Base-by-base conservation (phyloP, 2,113 vertebrate species). In the Cyanoderma ruficeps region DNA sequence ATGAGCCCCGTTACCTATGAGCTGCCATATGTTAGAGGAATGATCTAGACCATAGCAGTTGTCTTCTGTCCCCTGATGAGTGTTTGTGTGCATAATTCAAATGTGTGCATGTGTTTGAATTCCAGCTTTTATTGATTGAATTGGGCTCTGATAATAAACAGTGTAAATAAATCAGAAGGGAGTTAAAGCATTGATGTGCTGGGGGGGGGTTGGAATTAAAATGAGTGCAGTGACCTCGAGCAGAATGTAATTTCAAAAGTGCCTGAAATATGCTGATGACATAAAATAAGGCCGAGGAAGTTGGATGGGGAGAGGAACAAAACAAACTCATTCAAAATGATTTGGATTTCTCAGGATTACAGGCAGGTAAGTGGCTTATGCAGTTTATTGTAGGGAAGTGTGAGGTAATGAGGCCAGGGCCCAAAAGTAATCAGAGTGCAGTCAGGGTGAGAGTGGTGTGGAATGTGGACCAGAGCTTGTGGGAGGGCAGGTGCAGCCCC, bases 81-180 rank as follows among this genome's bases (percentile, higher is more conserved):
- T 33, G 25, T 84, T 60, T 69, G 72, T 19, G 2, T 52, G 60
- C 39, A 13, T 87, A 61, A 81, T 83, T 92, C 89, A 91, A 87
- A 49, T 2, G 5, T 31, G 39, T 44, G 22, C 4, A 3, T 31
- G 28, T 83, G 56, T 92, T 88, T 78, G 91, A 83, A 52, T 93
- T 85, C 80, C 82, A 61, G 83, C 59, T 65, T 55, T 37, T 76
- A 94, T 83, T 68, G 95, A 96, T 84, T 76, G 83, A 76, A 75
- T 59, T 17, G 44, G 93, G 87, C 59, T 67, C 85, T 84, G 78
- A 92, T 90, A 88, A 91, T 93, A 93, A 94, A 86, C 21, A 59
- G 77, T 80, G 83, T 50, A 83, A 94, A 96, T 89, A 94, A 89
- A 96, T 97, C 77, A 87, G 72, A 31, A 64, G 68, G 55, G 69